Evolutionary conservation across 2,888 invertebrate genomes (phyloP), one percentile per base, ranked within the genome.

Genomic region (Heliothis peltigera): DNA sequence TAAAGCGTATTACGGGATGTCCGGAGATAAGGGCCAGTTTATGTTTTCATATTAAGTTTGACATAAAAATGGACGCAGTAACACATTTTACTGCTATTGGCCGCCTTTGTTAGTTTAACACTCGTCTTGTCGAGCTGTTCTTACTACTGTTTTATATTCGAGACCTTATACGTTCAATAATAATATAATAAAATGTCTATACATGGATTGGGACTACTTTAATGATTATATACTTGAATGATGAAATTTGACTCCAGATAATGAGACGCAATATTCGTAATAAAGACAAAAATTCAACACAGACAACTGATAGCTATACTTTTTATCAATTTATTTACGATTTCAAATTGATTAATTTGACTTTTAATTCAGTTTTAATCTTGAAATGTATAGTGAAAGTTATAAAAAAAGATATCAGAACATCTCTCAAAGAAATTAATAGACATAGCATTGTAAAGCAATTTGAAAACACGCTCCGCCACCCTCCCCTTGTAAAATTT

Each of bases 401-500:
- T 35, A 8, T 47, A 28, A 25, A 55, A 54, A 48, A 48, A 52
- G 28, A 69, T 71, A 64, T 64, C 47, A 65, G 35, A 64, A 39
- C 39, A 65, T 43, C 43, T 65, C 65, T 28, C 55, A 82, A 79
- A 83, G 79, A 90, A 90, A 92, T 92, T 89, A 93, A 93, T 92
- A 92, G 91, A 88, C 84, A 89, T 85, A 81, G 85, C 90, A 91
- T 91, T 92, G 91, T 92, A 89, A 87, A 89, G 90, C 92, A 91
- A 93, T 94, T 94, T 92, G 89, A 92, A 91, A 91, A 89, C 92
- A 92, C 88, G 90, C 88, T 90, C 87, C 87, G 75, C 81, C 90
- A 84, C 92, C 91, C 93, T 89, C 92, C 90, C 90, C 81, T 82
- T 87, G 88, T 89, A 88, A 91, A 93, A 92, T 94, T 93, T 93